A percentile compares a stretch with the other conserved stretches of the same genome.
phyloP scores from a whole-genome alignment of 2,797 vertebrate genomes.

The Neosilurus mollespiculum region DNA sequence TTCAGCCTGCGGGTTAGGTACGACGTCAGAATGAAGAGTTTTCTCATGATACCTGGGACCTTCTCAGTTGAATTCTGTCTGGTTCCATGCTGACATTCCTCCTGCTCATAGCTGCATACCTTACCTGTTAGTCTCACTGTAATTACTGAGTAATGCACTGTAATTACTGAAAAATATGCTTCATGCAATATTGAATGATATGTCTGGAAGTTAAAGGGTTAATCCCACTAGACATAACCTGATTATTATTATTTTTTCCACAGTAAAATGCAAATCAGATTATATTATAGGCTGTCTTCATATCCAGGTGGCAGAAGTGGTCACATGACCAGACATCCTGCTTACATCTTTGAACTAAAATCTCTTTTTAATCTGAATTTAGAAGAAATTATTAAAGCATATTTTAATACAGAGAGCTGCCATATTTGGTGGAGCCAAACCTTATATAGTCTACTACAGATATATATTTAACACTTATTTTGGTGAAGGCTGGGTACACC shows the following conservation, averaged over 20 bases:
- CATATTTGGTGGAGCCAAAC: too few relatives aligned
- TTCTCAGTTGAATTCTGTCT: neutral
- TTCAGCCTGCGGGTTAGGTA: neutral
- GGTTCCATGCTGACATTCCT: neutral
- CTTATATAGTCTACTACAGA: too few relatives aligned
- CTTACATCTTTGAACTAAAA: neutral
- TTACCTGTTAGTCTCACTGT: neutral
- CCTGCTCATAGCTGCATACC: neutral
- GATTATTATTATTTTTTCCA: neutral
- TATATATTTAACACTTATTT: too few relatives aligned
- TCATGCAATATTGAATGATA: neutral
- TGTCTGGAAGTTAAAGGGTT: neutral
- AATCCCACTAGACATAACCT: neutral
- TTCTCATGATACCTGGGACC: neutral
- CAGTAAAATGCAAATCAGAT: neutral
- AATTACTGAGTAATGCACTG: neutral
- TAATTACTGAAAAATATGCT: neutral
- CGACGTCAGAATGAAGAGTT: neutral
- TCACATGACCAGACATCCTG: neutral
- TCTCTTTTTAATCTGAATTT: too few relatives aligned
- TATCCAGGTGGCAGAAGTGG: neutral
- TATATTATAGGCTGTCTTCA: neutral
- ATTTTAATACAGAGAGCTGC: too few relatives aligned
- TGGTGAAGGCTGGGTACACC: too few relatives aligned
- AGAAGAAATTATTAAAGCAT: too few relatives aligned